Percentiles rank a stretch among this genome's conserved stretches.
phyloP scores from a whole-genome alignment of 35 echinoderm and acorn worm species.

The Anneissia japonica region DNA sequence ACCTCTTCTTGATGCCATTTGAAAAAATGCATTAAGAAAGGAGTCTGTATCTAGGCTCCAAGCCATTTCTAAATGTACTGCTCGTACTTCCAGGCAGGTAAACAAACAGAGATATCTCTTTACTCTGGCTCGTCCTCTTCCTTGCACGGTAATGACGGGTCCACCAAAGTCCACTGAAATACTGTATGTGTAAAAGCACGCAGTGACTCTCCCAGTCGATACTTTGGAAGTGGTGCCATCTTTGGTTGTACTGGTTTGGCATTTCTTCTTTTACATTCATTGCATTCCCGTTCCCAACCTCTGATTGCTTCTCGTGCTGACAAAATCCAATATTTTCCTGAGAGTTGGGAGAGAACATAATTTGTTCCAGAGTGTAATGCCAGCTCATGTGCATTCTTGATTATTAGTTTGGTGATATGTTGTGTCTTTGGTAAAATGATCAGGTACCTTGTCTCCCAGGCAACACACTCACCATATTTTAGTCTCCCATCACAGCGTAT shows the following conservation, averaged over 20 bases:
- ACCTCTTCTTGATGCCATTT: not conserved
- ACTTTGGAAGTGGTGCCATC: not conserved
- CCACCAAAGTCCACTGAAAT: not conserved
- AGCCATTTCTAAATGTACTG: not conserved
- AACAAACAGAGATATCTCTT: not conserved
- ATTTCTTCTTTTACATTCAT: not conserved
- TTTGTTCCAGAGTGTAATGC: conserved; percentile 22
- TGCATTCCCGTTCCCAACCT: conserved; percentile 21
- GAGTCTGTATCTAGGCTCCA: not conserved
- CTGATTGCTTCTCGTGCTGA: conserved; percentile 12
- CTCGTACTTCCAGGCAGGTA: not conserved
- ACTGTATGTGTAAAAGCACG: not conserved
- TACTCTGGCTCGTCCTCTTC: not conserved
- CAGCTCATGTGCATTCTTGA: conserved; percentile 8
- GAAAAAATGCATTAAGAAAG: not conserved
- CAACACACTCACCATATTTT: too few species aligned
- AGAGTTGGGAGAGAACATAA: conserved; percentile 13
- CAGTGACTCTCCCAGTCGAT: not conserved
- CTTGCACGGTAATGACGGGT: not conserved
- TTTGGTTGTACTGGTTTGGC: conserved; percentile 9
- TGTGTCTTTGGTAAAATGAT: conserved; percentile 33
- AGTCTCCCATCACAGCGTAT: too few species aligned
- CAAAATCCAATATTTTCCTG: conserved; percentile 24
- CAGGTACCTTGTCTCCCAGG: not conserved
- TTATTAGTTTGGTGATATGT: conserved; percentile 9